These are phyloP conservation scores for Canis aureus DNA, from an alignment of 2,113 vertebrate species.

Conservation along the genomic window DNA sequence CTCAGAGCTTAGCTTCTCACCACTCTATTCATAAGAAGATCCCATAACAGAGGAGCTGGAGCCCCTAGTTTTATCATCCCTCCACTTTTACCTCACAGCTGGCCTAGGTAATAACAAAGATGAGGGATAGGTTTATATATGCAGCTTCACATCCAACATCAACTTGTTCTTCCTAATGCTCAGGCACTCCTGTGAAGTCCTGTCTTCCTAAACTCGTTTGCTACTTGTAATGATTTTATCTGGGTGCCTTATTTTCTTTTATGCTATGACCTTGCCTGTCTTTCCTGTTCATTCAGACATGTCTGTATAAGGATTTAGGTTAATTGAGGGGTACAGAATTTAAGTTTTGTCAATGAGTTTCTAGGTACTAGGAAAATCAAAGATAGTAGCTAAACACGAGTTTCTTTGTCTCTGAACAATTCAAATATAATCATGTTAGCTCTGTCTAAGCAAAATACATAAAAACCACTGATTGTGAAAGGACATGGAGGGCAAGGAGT, in stretches of 20 bases:
- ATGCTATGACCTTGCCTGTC: background rate
- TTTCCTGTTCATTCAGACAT: background rate
- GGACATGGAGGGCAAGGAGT: background rate
- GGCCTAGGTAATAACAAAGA: background rate
- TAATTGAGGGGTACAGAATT: background rate
- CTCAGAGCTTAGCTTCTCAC: background rate
- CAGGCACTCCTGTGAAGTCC: background rate
- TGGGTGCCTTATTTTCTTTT: background rate
- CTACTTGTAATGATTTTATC: background rate
- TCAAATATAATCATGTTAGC: background rate
- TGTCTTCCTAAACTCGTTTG: background rate
- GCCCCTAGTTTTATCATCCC: background rate
- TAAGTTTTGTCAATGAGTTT: background rate
- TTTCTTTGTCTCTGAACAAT: slow-evolving; percentile 3
- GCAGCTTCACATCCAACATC: background rate
- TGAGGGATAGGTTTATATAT: background rate
- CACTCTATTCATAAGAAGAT: background rate
- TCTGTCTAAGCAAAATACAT: background rate
- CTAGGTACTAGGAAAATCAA: background rate
- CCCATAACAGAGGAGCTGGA: background rate
- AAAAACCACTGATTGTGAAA: background rate
- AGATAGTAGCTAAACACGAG: background rate
- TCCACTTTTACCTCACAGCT: background rate
- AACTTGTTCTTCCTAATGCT: background rate
- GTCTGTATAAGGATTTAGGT: background rate